phyloP scores from a whole-genome alignment of 2,888 invertebrate species.

The Agriopis aurantiaria region DNA sequence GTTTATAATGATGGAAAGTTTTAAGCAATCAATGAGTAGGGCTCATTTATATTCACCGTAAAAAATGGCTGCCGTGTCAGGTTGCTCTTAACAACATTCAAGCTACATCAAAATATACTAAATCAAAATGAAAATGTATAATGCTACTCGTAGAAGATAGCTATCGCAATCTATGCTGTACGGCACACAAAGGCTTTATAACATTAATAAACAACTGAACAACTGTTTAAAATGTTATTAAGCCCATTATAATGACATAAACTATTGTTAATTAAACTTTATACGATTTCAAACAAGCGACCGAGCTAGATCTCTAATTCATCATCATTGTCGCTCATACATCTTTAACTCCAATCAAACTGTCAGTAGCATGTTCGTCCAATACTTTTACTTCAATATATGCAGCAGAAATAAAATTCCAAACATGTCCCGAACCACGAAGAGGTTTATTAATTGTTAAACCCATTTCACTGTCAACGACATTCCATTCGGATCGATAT shows the following conservation, averaged over 20 bases:
- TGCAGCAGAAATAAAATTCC: conserved; percentile 58
- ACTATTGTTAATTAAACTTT: conserved; percentile 20
- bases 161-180: not conserved
- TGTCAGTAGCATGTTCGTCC: conserved; percentile 49
- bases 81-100: conserved; percentile 6
- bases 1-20: conserved; percentile 36
- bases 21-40: conserved; percentile 16
- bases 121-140: conserved; percentile 9
- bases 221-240: conserved; percentile 10
- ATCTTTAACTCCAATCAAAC: conserved; percentile 43
- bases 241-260: conserved; percentile 11
- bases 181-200: not conserved
- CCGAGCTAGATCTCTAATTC: conserved; percentile 31
- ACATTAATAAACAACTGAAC: not conserved
- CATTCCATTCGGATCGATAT: conserved; percentile 79
- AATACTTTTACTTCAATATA: conserved; percentile 47
- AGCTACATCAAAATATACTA: conserved; percentile 4
- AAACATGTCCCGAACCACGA: conserved; percentile 63
- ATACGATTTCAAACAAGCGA: conserved; percentile 11
- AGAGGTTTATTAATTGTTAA: conserved; percentile 84
- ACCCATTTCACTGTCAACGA: conserved; percentile 85
- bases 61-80: conserved; percentile 4
- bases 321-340: conserved; percentile 38
- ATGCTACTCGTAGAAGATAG: not conserved
- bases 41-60: conserved; percentile 23